Evolutionary conservation across 2,888 invertebrate species (phyloP), one percentile per base, ranked within the genome.

Genomic region (Stenichneumon culpator): DNA sequence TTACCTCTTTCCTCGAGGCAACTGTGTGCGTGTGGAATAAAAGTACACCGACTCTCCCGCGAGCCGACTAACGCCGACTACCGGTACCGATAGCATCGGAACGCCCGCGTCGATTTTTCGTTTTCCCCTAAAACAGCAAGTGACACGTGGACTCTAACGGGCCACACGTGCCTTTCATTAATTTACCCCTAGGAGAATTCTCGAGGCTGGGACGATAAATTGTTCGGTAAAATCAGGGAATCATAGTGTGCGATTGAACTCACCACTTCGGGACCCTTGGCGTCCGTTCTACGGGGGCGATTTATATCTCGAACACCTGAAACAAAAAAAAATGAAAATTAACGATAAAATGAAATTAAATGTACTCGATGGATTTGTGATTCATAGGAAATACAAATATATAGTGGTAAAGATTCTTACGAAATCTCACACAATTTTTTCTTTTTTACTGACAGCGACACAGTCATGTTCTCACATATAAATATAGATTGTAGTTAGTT

Each of bases 91-190:
- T 78, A 82, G 36, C 78, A 79, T 83, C 83, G 79, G 82, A 82
- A 82, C 78, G 82, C 78, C 73, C 78, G 82, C 82, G 72, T 83
- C 52, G 83, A 83, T 73, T 74, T 77, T 65, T 44, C 36, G 28
- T 60, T 57, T 63, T n/a, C 47, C 75, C 47, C 50, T 16, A 32
- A 28, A 54, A 50, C 28, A 54, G 60, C 72, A 50, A 78, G 78
- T 78, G 36, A 22, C 25, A 79, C 32, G 16, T 65, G 60, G 16
- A 60, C 60, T 28, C 28, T 60, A 60, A 60, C 60, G 32, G 60
- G 25, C 28, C 7, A 28, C 60, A 60, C 60, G 60, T 60, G 60
- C 32, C 60, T 25, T 60, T 60, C 60, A 60, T 60, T 60, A 60
- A 60, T 6, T 32, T 32, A 57, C 60, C 60, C 60, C 28, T 14